Evolutionary conservation across 2,888 invertebrate genomes (phyloP).

Genomic region (Camponotus fellah): DNA sequence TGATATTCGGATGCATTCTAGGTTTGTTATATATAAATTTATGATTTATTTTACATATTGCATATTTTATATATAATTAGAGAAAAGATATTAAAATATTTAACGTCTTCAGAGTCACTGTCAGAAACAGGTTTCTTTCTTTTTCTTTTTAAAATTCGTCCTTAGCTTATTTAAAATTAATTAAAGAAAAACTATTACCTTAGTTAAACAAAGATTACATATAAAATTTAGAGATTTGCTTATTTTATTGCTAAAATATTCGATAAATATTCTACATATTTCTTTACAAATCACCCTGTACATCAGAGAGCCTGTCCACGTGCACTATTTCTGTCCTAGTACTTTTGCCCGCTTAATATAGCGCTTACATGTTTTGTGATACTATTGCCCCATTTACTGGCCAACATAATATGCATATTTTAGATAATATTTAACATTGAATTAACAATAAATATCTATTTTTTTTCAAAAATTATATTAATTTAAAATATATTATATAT

Average conservation of each 20-base stretch:
- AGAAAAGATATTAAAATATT: not conserved
- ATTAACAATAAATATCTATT: not conserved
- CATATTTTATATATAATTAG: not conserved
- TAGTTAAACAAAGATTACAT: not conserved
- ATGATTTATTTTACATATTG: not conserved
- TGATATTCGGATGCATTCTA: slow-evolving; percentile 28
- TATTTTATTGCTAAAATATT: not conserved
- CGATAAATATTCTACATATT: not conserved
- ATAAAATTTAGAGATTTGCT: not conserved
- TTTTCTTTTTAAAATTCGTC: not conserved
- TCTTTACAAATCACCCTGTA: slow-evolving; percentile 13
- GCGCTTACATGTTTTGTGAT: slow-evolving; percentile 24
- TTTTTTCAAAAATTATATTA: not conserved
- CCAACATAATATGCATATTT: not conserved
- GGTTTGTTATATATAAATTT: slow-evolving; percentile 14
- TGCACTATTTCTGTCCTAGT: slow-evolving; percentile 27
- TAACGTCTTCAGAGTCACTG: not conserved
- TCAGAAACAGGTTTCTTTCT: no score
- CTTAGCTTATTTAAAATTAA: not conserved
- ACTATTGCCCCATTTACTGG: not conserved
- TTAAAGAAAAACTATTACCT: not conserved
- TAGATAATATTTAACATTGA: not conserved
- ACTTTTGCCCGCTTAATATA: slow-evolving; percentile 48
- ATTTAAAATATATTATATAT: not conserved
- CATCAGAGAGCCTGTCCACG: not conserved